These are phyloP conservation scores for Acleris literana DNA, from an alignment of 2,888 invertebrate genomes.

Conservation along the genomic window DNA sequence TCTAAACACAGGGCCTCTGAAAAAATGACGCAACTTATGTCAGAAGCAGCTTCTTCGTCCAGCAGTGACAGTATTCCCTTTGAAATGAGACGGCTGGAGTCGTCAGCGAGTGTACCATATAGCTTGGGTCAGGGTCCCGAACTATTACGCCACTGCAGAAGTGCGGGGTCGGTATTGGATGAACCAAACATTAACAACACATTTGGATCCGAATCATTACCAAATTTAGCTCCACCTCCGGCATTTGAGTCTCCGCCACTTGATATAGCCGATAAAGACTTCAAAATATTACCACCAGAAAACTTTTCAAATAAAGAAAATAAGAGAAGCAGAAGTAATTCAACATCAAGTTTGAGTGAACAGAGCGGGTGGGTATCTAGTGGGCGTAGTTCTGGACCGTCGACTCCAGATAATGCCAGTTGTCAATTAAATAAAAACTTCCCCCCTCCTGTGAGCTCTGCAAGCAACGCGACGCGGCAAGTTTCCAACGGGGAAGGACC, in stretches of 20 bases:
- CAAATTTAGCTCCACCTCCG: conserved; percentile 86
- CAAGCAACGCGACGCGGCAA: conserved; percentile 48
- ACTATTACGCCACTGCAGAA: conserved; percentile 80
- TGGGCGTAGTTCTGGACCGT: conserved; percentile 86
- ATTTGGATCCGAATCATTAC: conserved; percentile 87
- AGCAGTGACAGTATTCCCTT: conserved; percentile 83
- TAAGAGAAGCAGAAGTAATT: conserved; percentile 76
- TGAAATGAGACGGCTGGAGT: conserved; percentile 76
- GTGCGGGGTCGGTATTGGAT: conserved; percentile 82
- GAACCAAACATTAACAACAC: conserved; percentile 80
- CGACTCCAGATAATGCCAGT: conserved; percentile 84
- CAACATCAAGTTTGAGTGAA: conserved; percentile 89
- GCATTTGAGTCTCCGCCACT: conserved; percentile 84
- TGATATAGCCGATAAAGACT: conserved; percentile 78
- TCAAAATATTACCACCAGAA: conserved; percentile 79
- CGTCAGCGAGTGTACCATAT: conserved; percentile 87
- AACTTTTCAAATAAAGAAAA: conserved; percentile 75
- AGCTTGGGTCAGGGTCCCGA: conserved; percentile 82
- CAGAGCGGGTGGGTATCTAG: conserved; percentile 95
- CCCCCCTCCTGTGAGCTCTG: conserved; percentile 61
- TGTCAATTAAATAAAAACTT: conserved; percentile 80
- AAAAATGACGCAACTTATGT: conserved; percentile 81
- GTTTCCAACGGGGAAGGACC: conserved; percentile 53
- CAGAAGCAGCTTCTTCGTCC: conserved; percentile 84
- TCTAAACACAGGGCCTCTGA: conserved; percentile 78